phyloP scores from a whole-genome alignment of 2,113 vertebrate genomes.

The Hemichromis elongatus region DNA sequence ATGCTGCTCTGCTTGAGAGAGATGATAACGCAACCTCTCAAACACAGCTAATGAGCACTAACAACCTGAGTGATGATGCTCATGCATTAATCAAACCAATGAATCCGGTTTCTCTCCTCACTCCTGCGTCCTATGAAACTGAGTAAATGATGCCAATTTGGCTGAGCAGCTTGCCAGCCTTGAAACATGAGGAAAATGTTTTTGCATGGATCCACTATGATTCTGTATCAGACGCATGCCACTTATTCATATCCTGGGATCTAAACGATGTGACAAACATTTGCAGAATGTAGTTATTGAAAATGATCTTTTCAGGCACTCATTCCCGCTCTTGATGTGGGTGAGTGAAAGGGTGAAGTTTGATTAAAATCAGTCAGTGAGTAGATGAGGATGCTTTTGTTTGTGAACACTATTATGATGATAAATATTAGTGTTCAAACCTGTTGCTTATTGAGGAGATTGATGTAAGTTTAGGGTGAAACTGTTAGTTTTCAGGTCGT shows the following conservation, averaged over 20 bases:
- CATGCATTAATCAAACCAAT: constrained; percentile 17
- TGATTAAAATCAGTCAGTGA: neutral
- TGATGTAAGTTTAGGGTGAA: neutral
- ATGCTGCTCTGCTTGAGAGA: constrained; percentile 15
- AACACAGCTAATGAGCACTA: constrained; percentile 41
- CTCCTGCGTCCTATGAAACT: neutral
- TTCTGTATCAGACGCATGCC: neutral
- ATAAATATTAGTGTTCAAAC: neutral
- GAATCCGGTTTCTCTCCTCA: neutral
- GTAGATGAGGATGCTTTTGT: neutral
- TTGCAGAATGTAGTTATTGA: neutral
- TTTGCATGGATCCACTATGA: neutral
- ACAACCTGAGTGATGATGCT: constrained; percentile 33
- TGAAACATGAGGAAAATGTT: neutral
- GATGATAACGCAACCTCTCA: constrained; percentile 27
- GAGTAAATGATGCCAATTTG: neutral
- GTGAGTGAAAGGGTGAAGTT: neutral
- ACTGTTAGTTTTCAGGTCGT: neutral
- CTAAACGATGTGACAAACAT: neutral
- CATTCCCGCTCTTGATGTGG: neutral
- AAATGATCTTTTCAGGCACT: neutral
- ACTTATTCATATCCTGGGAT: neutral
- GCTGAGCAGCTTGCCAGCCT: neutral
- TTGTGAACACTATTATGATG: neutral
- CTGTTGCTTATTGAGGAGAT: neutral